Conservation (phyloP, 2,113 vertebrate genomes). For the Onychostoma macrolepis region DNA sequence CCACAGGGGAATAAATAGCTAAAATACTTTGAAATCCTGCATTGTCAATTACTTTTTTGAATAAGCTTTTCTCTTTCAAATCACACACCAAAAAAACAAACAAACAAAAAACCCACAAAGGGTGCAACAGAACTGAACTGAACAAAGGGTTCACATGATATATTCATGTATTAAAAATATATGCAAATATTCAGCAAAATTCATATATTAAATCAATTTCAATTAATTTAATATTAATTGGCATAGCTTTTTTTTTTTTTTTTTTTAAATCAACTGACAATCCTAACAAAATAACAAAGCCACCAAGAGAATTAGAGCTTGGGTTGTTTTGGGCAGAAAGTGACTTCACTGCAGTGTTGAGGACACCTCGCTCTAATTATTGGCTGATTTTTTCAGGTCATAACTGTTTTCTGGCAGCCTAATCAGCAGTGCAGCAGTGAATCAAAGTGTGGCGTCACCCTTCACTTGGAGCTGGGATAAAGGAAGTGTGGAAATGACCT, state of each 20-base stretch:
- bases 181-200: neutral
- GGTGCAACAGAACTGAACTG: neutral
- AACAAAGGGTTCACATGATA: neutral
- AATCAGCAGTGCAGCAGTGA: conserved; percentile 67
- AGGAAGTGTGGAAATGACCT: conserved; percentile 32
- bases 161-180: neutral
- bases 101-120: no score
- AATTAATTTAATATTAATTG: neutral
- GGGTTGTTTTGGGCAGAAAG: conserved; percentile 35
- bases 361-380: conserved; percentile 79
- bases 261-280: neutral
- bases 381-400: conserved; percentile 78
- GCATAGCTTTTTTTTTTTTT: no score
- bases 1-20: neutral
- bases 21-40: neutral
- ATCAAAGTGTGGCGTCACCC: conserved; percentile 9
- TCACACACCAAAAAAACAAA: neutral
- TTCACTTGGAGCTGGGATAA: neutral
- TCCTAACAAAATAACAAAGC: conserved; percentile 3
- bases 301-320: neutral
- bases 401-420: conserved; percentile 72
- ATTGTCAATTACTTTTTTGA: neutral
- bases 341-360: conserved; percentile 69
- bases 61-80: neutral
- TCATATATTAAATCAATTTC: neutral